A percentile compares a stretch with the other conserved stretches of the same genome.
Conservation (phyloP, 1,140 invertebrate species). For the Drosophila jambulina region DNA sequence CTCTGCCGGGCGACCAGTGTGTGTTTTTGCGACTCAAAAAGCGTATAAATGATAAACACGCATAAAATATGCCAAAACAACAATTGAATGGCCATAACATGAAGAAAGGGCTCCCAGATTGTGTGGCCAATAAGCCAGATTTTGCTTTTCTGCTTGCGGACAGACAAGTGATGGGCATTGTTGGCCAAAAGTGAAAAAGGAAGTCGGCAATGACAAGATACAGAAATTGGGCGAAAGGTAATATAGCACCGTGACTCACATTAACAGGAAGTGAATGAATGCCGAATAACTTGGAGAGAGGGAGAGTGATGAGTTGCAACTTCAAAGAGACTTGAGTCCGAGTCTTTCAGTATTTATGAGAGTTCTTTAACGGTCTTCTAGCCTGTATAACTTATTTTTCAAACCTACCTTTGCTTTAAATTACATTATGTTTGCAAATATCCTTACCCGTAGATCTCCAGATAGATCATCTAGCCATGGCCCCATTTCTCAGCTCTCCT, state of each 20-base stretch:
- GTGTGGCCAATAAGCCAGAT: slow-evolving; percentile 54
- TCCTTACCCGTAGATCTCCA: not conserved
- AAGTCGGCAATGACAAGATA: slow-evolving; percentile 8
- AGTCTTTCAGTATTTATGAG: not conserved
- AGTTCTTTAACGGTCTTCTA: not conserved
- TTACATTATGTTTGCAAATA: not conserved
- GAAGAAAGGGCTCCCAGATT: slow-evolving; percentile 8
- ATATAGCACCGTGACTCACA: slow-evolving; percentile 6
- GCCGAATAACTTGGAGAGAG: not conserved
- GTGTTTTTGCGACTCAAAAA: slow-evolving; percentile 48
- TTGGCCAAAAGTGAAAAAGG: not conserved
- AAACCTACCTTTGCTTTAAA: not conserved
- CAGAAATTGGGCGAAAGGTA: slow-evolving; percentile 5
- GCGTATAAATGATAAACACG: slow-evolving; percentile 80
- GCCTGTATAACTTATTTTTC: not conserved
- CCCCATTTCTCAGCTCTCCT: slow-evolving; percentile 48
- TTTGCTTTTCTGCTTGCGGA: slow-evolving; percentile 22
- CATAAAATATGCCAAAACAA: slow-evolving; percentile 77
- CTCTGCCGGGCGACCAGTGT: not conserved
- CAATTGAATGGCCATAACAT: slow-evolving; percentile 57
- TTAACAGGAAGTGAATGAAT: not conserved
- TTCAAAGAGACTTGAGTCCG: not conserved
- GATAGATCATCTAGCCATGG: slow-evolving; percentile 28
- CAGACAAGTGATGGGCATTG: not conserved
- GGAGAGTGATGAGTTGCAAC: not conserved